Evolutionary conservation across 1,140 invertebrate species (phyloP).

Genomic region (Chrysomallon squamiferum): DNA sequence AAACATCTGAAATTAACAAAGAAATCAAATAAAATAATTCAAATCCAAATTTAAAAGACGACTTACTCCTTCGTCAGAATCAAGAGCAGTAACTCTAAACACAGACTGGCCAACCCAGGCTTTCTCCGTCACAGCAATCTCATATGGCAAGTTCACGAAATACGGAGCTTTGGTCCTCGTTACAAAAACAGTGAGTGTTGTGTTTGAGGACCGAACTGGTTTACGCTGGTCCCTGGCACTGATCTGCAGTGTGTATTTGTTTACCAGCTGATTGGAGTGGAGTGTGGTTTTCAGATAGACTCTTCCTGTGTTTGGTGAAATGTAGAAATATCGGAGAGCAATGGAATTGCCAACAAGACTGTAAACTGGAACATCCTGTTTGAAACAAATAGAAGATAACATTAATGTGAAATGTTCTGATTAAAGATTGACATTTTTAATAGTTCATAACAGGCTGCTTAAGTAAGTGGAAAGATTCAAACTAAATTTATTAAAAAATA

Average conservation of each 20-base stretch:
- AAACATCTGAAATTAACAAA: too few relatives aligned
- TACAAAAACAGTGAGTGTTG: conserved; percentile 25
- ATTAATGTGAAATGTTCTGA: too few relatives aligned
- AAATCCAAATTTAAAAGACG: too few relatives aligned
- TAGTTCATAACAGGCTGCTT: too few relatives aligned
- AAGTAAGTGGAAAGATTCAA: too few relatives aligned
- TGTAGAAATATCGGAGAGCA: conserved; percentile 43
- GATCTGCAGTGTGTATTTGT: too few relatives aligned
- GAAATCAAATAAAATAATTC: too few relatives aligned
- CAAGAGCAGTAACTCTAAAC: conserved; percentile 26
- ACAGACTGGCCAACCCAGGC: conserved; percentile 11
- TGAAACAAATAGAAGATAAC: too few relatives aligned
- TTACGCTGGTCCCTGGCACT: conserved; percentile 26
- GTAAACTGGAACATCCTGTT: conserved; percentile 32
- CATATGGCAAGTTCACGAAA: conserved; percentile 23
- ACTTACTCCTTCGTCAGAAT: conserved; percentile 28
- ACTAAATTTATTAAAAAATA: too few relatives aligned
- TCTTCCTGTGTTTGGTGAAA: conserved; percentile 30
- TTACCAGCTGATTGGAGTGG: conserved; percentile 1
- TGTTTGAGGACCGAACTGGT: conserved; percentile 1
- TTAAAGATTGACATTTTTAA: too few relatives aligned
- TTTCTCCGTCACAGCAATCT: conserved; percentile 14
- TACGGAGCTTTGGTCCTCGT: conserved; percentile 19
- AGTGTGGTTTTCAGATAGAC: conserved; percentile 26
- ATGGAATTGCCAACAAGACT: conserved; percentile 11